Conservation (phyloP, 1,140 invertebrate species). For the Papilio machaon region DNA sequence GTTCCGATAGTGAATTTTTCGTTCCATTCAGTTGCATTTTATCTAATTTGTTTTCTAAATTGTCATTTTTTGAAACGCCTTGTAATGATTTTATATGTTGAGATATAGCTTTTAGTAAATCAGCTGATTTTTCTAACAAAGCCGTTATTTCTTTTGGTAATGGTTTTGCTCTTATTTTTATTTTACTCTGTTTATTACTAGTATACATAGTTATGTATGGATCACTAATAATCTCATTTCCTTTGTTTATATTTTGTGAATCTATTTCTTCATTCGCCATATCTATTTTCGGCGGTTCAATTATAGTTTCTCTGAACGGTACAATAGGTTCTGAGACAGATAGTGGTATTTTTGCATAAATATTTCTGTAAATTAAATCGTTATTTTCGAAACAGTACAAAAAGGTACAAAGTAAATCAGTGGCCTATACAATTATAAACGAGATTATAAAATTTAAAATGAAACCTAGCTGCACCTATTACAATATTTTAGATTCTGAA, state of each 20-base stretch:
- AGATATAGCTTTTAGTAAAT: constrained; percentile 81
- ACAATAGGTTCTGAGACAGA: constrained; percentile 97
- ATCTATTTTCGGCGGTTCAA: constrained; percentile 91
- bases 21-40: constrained; percentile 58
- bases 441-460: too few relatives aligned
- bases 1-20: constrained; percentile 74
- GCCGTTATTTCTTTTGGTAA: constrained; percentile 89
- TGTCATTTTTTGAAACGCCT: constrained; percentile 64
- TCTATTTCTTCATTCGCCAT: constrained; percentile 95
- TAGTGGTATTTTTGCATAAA: constrained; percentile 94
- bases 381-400: too few relatives aligned
- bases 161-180: constrained; percentile 91
- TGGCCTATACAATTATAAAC: too few relatives aligned
- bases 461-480: too few relatives aligned
- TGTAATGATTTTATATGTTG: constrained; percentile 74
- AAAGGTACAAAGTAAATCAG: too few relatives aligned
- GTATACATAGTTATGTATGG: constrained; percentile 85
- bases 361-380: constrained; percentile 70
- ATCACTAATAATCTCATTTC: constrained; percentile 70
- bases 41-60: constrained; percentile 63
- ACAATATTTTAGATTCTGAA: too few relatives aligned
- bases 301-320: constrained; percentile 96
- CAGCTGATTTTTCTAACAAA: constrained; percentile 82
- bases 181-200: constrained; percentile 87
- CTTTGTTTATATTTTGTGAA: constrained; percentile 73